Percentiles rank a stretch among this genome's conserved stretches.
phyloP scores from a whole-genome alignment of 2,797 vertebrate species.

The Lycodopsis pacificus region DNA sequence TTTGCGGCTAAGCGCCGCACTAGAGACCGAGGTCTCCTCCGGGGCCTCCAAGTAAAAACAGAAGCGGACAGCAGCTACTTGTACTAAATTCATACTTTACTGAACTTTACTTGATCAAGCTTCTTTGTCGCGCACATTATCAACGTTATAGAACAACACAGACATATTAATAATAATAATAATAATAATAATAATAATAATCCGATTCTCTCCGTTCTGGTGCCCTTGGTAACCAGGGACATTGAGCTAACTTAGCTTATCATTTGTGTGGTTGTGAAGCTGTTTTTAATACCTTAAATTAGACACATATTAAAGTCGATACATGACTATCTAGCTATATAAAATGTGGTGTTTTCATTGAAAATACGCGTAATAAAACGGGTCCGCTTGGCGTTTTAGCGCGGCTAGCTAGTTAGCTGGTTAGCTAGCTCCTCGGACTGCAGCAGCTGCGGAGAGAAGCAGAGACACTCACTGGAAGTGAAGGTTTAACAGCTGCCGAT shows the following conservation, averaged over 20 bases:
- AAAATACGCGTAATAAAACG: not conserved
- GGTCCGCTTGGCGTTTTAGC: not conserved
- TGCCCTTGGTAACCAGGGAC: conserved; percentile 1
- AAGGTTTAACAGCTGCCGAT: conserved; percentile 27
- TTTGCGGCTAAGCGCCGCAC: not conserved
- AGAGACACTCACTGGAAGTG: conserved; percentile 7
- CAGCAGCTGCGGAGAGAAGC: not conserved
- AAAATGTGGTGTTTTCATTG: accelerated
- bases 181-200: too few relatives aligned
- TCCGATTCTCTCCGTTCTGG: not conserved
- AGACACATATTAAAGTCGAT: accelerated
- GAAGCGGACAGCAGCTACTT: accelerated
- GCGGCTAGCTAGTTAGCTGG: not conserved
- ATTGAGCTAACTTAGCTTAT: not conserved
- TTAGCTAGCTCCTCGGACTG: not conserved
- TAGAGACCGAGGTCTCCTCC: conserved; percentile 27
- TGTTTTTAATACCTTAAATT: accelerated
- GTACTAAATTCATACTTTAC: too few relatives aligned
- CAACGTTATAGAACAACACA: too few relatives aligned
- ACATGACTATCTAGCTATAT: accelerated
- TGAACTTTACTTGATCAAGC: too few relatives aligned
- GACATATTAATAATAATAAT: too few relatives aligned
- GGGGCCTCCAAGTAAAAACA: conserved; percentile 41
- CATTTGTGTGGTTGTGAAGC: not conserved
- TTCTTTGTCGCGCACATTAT: too few relatives aligned